phyloP scores from a whole-genome alignment of 2,888 invertebrate genomes.

The Patella ulyssiponensis region DNA sequence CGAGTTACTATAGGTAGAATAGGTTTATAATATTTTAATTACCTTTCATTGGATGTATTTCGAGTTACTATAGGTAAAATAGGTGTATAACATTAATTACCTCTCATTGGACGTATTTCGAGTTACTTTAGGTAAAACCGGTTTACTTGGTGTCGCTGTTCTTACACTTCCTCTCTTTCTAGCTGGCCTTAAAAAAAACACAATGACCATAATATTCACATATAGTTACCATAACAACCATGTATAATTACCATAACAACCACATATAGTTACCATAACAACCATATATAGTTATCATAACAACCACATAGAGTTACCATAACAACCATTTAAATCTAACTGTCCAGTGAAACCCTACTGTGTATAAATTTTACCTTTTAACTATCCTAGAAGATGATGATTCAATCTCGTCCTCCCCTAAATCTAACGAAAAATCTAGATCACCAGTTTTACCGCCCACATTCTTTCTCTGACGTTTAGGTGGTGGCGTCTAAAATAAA shows the following conservation, averaged over 20 bases:
- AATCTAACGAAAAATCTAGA: conserved; percentile 52
- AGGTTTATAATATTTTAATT: no score
- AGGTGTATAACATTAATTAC: background rate
- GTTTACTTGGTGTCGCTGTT: conserved; percentile 58
- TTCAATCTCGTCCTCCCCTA: conserved; percentile 48
- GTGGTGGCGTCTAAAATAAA: conserved; percentile 25
- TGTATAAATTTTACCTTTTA: conserved; percentile 33
- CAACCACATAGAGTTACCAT: no score
- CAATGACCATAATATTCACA: background rate
- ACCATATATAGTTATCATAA: no score
- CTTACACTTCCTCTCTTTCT: conserved; percentile 51
- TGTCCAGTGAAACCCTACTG: no score
- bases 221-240: no score
- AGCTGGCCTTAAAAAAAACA: conserved; percentile 42
- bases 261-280: no score
- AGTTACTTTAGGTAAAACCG: conserved; percentile 57
- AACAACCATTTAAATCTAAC: no score
- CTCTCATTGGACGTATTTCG: conserved; percentile 35
- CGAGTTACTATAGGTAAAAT: no score
- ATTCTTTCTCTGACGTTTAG: conserved; percentile 23
- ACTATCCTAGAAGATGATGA: conserved; percentile 34
- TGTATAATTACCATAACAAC: no score
- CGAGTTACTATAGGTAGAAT: no score
- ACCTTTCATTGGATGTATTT: no score
- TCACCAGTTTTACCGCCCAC: conserved; percentile 30